phyloP scores from a whole-genome alignment of 2,113 vertebrate species.

The Nothoprocta pentlandii region DNA sequence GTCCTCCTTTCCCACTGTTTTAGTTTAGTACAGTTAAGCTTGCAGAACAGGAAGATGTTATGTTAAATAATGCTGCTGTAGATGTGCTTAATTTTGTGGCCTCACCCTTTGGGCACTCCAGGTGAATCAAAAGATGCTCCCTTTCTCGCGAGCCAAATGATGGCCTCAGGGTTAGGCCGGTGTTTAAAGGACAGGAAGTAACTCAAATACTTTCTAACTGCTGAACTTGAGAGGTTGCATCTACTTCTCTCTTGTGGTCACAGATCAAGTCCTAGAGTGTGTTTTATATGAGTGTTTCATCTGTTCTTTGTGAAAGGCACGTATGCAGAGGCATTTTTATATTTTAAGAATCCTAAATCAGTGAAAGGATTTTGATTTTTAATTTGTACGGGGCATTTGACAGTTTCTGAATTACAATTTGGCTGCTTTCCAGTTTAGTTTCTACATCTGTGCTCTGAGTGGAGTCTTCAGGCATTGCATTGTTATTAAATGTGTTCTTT shows the following conservation, averaged over 20 bases:
- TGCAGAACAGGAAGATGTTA: not conserved
- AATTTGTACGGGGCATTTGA: constrained; percentile 19
- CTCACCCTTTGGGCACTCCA: not conserved
- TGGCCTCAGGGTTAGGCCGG: not conserved
- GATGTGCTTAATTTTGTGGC: not conserved
- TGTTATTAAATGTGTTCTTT: not conserved
- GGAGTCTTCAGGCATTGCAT: not conserved
- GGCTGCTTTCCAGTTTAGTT: not conserved
- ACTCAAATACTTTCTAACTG: not conserved
- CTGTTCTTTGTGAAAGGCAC: constrained; percentile 3
- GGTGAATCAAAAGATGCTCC: not conserved
- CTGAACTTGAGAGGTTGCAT: not conserved
- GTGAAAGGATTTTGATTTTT: constrained; percentile 38
- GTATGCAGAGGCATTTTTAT: constrained; percentile 31
- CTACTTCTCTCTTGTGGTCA: not conserved
- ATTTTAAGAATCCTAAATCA: constrained; percentile 23
- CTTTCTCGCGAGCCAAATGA: not conserved
- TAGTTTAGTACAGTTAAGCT: not conserved
- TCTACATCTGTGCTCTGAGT: not conserved
- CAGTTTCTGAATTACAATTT: not conserved
- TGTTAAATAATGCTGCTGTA: not conserved
- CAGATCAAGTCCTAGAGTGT: not conserved
- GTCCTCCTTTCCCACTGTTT: not conserved
- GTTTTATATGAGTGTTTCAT: constrained; percentile 6
- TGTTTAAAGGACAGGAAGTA: not conserved